phyloP scores from a whole-genome alignment of 2,113 vertebrate genomes.

The Tichodroma muraria region DNA sequence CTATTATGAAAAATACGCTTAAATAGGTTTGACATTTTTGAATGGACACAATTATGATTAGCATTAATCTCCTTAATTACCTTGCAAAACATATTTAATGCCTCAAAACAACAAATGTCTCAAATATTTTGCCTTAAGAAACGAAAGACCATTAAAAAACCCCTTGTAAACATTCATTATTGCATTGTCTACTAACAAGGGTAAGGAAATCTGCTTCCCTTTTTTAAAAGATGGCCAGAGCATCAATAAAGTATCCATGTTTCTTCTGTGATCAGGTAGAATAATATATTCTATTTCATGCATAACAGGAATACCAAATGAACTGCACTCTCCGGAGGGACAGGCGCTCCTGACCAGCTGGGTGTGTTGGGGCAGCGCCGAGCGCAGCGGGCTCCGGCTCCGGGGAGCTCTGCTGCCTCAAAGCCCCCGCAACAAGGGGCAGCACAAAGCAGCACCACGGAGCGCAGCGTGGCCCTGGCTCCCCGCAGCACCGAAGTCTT shows the following conservation, averaged over 20 bases:
- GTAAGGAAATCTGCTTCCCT: not conserved
- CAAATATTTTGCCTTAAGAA: constrained; percentile 63
- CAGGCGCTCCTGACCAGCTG: not conserved
- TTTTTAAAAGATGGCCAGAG: not conserved
- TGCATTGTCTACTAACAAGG: not conserved
- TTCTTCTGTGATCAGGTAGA: not conserved
- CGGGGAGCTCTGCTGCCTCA: not conserved
- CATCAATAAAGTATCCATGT: not conserved
- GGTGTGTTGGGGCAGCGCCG: not conserved
- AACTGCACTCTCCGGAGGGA: not conserved
- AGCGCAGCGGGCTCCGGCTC: too few species aligned
- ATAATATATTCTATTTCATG: not conserved
- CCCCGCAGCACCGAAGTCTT: not conserved
- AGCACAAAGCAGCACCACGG: rapidly evolving
- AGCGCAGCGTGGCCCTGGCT: rapidly evolving
- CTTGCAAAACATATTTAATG: constrained; percentile 63
- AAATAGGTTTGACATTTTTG: constrained; percentile 72
- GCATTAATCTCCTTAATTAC: constrained; percentile 73
- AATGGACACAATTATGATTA: constrained; percentile 73
- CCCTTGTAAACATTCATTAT: not conserved
- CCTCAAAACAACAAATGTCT: constrained; percentile 63
- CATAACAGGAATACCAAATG: not conserved
- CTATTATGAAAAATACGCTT: constrained; percentile 42
- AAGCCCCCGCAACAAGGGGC: rapidly evolving
- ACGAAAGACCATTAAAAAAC: constrained; percentile 35